Evolutionary conservation across 1,140 invertebrate genomes (phyloP).

Genomic region (Aricia agestis): DNA sequence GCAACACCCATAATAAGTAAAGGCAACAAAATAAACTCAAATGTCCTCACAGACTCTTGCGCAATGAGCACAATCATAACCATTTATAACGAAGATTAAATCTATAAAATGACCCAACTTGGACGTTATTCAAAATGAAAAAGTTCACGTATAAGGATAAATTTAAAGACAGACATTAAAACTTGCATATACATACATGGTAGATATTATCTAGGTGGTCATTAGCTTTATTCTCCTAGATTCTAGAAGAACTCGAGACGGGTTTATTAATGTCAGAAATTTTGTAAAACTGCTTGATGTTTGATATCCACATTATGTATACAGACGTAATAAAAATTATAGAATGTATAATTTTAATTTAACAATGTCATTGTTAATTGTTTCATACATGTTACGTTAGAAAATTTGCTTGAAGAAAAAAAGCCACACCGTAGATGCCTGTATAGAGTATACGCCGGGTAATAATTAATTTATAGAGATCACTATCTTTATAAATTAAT

Average conservation of each 20-base stretch:
- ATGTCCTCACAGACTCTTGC: slow-evolving; percentile 1
- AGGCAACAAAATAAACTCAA: slow-evolving; percentile 2
- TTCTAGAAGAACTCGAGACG: neutral
- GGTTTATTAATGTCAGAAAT: neutral
- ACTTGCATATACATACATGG: neutral
- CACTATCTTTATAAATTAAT: too few species aligned
- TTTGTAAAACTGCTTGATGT: too few species aligned
- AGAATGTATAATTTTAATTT: too few species aligned
- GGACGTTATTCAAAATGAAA: slow-evolving; percentile 4
- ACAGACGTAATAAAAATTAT: too few species aligned
- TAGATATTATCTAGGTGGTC: neutral
- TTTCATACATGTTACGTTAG: too few species aligned
- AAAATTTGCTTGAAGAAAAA: too few species aligned
- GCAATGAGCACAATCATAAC: neutral
- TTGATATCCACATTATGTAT: too few species aligned
- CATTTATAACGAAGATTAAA: neutral
- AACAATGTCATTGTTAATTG: too few species aligned
- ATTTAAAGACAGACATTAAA: neutral
- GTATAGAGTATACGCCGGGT: too few species aligned
- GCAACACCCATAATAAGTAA: slow-evolving; percentile 6
- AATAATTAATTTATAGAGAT: too few species aligned
- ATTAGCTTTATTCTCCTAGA: neutral
- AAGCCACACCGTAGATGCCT: too few species aligned
- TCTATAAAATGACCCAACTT: neutral
- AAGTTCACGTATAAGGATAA: slow-evolving; percentile 7